These are phyloP conservation scores for Aurelia aurita DNA, from an alignment of 30 jellyfish, hydroid and myxozoan genomes.

Conservation along the genomic window DNA sequence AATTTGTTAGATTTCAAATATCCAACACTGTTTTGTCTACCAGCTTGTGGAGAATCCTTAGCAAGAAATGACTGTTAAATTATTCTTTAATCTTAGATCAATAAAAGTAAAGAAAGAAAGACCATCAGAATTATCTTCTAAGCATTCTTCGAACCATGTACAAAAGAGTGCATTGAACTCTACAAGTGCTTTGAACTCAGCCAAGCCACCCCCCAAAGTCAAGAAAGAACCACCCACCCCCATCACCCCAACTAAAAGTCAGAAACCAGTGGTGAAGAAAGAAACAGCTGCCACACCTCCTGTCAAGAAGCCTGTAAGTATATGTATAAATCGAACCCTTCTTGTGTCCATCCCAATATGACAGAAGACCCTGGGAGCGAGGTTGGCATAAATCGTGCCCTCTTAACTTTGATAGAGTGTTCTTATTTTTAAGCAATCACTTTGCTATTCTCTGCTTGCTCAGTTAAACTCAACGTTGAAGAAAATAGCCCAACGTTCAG, in stretches of 20 bases:
- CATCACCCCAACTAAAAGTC: slow-evolving; percentile 1
- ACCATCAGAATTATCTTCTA: background rate
- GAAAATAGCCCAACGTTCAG: too few relatives aligned
- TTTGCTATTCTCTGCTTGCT: too few relatives aligned
- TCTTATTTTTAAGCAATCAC: too few relatives aligned
- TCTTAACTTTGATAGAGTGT: too few relatives aligned
- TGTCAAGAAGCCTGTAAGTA: slow-evolving; percentile 25
- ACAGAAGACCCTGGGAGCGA: too few relatives aligned
- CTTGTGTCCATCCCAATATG: too few relatives aligned
- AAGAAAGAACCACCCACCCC: slow-evolving; percentile 9
- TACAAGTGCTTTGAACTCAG: slow-evolving; percentile 44
- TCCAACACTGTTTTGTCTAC: too few relatives aligned
- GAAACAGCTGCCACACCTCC: background rate
- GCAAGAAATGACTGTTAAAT: too few relatives aligned
- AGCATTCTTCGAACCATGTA: background rate
- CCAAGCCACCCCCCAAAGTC: slow-evolving; percentile 38
- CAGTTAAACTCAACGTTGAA: too few relatives aligned
- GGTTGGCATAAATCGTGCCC: too few relatives aligned
- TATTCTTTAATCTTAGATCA: background rate
- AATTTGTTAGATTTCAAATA: too few relatives aligned
- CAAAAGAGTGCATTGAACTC: slow-evolving; percentile 44
- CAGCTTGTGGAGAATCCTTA: too few relatives aligned
- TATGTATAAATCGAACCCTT: background rate
- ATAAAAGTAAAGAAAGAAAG: slow-evolving; percentile 18
- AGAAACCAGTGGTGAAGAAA: slow-evolving; percentile 1